Conservation (phyloP, 2,797 vertebrate genomes). For the Scolopax rusticola region DNA sequence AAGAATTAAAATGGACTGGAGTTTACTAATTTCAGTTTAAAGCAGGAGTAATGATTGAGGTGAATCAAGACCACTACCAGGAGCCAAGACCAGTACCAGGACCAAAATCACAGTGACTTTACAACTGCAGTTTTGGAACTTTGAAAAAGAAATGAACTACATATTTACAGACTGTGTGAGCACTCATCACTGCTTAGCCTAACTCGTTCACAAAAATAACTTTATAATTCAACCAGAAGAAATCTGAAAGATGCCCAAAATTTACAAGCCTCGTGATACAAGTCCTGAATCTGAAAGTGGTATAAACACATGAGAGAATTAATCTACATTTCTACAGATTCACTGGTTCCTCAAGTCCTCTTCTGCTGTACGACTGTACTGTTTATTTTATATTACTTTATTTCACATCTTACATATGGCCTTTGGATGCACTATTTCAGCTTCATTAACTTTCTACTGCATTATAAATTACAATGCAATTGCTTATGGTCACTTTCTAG, state of each 20-base stretch:
- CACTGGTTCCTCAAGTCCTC: background rate
- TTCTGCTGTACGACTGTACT: background rate
- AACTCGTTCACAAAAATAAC: background rate
- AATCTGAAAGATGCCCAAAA: background rate
- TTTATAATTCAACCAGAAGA: background rate
- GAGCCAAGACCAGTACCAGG: background rate
- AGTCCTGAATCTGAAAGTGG: background rate
- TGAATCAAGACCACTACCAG: background rate
- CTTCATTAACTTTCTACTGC: conserved; percentile 49
- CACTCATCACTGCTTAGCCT: background rate
- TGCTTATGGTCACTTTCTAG: background rate
- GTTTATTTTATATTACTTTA: background rate
- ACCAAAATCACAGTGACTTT: background rate
- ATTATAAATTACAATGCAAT: conserved; percentile 43
- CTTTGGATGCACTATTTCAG: conserved; percentile 37
- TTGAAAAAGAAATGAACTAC: background rate
- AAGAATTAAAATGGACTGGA: background rate
- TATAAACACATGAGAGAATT: background rate
- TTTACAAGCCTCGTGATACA: background rate
- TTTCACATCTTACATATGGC: background rate
- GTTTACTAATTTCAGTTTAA: background rate
- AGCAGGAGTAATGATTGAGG: background rate
- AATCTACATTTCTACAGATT: background rate
- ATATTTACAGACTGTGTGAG: background rate
- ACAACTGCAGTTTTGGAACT: background rate